phyloP scores from a whole-genome alignment of 2,888 invertebrate genomes.

The Rhopalosiphum nymphaeae region DNA sequence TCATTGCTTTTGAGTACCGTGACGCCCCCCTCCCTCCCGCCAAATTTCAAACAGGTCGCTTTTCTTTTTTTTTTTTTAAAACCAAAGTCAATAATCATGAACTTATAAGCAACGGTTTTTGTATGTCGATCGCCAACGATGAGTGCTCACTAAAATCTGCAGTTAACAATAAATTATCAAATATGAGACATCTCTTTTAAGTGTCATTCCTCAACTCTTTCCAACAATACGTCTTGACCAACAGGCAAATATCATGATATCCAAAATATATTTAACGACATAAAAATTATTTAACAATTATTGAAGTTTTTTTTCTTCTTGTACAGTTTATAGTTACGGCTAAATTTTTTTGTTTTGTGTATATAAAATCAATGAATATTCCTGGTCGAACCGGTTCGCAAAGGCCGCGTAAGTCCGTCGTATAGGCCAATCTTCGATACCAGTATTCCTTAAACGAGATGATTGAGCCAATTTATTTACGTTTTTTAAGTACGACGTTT shows the following conservation, averaged over 20 bases:
- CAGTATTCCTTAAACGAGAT: background rate
- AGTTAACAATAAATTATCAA: background rate
- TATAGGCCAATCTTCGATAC: background rate
- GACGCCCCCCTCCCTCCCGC: background rate
- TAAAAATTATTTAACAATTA: background rate
- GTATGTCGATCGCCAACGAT: background rate
- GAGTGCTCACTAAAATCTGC: background rate
- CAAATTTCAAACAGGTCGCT: background rate
- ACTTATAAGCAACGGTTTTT: background rate
- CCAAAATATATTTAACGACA: background rate
- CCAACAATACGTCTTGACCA: background rate
- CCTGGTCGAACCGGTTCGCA: background rate
- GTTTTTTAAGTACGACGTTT: background rate
- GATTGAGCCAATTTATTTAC: background rate
- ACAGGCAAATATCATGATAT: background rate
- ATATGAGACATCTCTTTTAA: background rate
- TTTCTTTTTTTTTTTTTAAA: background rate
- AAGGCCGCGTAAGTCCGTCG: background rate
- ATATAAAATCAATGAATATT: background rate
- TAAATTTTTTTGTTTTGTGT: background rate
- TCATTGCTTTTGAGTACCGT: background rate
- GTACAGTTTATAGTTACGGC: background rate
- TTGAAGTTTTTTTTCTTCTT: background rate
- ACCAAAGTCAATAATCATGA: background rate
- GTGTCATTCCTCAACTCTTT: background rate